Conservation (phyloP, 2,888 invertebrate species). For the Trimorus sp. region DNA sequence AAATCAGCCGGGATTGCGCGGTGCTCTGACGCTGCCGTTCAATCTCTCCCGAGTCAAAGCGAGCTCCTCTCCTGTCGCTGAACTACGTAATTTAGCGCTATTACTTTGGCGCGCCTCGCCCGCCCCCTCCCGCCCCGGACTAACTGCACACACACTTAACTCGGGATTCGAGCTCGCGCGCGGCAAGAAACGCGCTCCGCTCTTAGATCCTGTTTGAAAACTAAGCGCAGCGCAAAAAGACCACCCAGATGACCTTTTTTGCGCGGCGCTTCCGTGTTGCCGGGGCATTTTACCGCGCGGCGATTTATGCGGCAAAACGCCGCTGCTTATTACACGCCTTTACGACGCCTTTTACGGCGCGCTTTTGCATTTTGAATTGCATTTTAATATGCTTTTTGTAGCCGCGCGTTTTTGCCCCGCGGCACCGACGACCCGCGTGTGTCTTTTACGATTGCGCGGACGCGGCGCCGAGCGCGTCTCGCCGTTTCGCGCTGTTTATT, state of each 20-base stretch:
- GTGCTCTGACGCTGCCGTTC: constrained; percentile 29
- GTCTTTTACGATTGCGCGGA: constrained; percentile 42
- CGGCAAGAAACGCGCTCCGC: constrained; percentile 47
- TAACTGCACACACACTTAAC: constrained; percentile 41
- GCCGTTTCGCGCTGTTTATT: not conserved
- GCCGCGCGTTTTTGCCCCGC: constrained; percentile 29
- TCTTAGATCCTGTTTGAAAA: constrained; percentile 55
- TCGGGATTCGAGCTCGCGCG: constrained; percentile 32
- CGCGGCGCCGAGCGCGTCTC: constrained; percentile 13
- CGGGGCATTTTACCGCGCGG: constrained; percentile 45
- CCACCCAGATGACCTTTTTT: constrained; percentile 57
- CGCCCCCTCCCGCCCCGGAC: constrained; percentile 8
- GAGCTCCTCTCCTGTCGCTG: constrained; percentile 50
- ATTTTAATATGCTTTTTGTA: constrained; percentile 60
- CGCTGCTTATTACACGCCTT: constrained; percentile 58
- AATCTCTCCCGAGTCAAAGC: too few species aligned
- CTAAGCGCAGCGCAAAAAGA: constrained; percentile 53
- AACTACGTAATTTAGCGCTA: constrained; percentile 63
- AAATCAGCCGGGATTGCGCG: constrained; percentile 45
- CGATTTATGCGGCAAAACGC: constrained; percentile 62
- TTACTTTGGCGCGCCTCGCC: constrained; percentile 50
- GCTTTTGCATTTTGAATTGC: constrained; percentile 61
- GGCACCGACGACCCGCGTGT: constrained; percentile 4
- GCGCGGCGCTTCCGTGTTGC: constrained; percentile 51
- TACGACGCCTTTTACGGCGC: constrained; percentile 54